These are phyloP conservation scores for Drosophila nannoptera DNA, from an alignment of 1,140 invertebrate species.

Conservation along the genomic window DNA sequence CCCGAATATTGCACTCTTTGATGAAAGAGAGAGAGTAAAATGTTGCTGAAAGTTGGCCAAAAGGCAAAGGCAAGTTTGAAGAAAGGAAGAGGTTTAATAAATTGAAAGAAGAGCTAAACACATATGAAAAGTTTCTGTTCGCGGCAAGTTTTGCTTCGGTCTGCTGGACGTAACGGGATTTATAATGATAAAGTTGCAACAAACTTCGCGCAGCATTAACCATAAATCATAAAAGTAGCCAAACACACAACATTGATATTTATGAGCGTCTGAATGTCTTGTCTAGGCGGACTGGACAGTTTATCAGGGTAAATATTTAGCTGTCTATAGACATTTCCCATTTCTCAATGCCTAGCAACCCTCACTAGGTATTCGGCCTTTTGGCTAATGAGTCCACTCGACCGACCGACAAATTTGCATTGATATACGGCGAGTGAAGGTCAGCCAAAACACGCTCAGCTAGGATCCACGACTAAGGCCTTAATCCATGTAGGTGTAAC, in stretches of 20 bases:
- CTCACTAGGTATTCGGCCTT: slow-evolving; percentile 1
- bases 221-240: not conserved
- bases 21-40: too few species aligned
- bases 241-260: too few species aligned
- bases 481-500: slow-evolving; percentile 8
- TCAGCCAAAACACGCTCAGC: too few species aligned
- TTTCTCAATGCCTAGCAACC: too few species aligned
- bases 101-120: not conserved
- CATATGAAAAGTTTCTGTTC: not conserved
- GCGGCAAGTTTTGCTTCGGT: not conserved
- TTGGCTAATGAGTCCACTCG: not conserved
- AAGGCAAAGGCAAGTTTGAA: not conserved
- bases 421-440: not conserved
- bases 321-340: too few species aligned
- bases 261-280: too few species aligned
- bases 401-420: slow-evolving; percentile 13
- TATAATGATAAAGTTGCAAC: not conserved
- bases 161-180: not conserved
- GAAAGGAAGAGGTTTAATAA: not conserved
- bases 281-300: too few species aligned
- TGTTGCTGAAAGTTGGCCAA: too few species aligned
- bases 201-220: not conserved
- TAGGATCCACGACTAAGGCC: not conserved
- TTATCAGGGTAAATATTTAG: too few species aligned
- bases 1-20: too few species aligned